A percentile compares a stretch with the other conserved stretches of the same genome.
Evolutionary conservation across 2,888 invertebrate genomes (phyloP).

Genomic region (Acanthococcus lagerstroemiae): DNA sequence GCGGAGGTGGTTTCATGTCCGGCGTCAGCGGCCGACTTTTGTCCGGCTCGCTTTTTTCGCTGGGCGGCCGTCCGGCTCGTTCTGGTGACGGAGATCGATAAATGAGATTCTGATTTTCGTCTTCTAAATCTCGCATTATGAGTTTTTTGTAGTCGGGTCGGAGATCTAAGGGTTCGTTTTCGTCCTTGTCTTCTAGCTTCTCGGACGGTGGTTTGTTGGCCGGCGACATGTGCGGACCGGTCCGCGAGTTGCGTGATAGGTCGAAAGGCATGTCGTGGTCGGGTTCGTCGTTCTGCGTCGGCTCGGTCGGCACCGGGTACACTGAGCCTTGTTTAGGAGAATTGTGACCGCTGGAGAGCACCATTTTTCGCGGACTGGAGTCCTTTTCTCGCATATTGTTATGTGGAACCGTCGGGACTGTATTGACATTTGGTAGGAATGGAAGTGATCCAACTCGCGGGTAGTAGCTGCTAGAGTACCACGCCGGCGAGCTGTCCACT

Average conservation of each 20-base stretch:
- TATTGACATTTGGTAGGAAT: constrained; percentile 23
- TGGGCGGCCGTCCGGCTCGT: constrained; percentile 31
- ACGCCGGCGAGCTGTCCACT: constrained; percentile 56
- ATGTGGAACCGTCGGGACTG: constrained; percentile 29
- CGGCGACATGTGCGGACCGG: constrained; percentile 39
- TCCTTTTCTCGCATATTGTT: constrained; percentile 82
- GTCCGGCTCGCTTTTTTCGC: neutral
- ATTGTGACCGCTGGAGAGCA: constrained; percentile 47
- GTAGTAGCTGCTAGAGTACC: constrained; percentile 42
- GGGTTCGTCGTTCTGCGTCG: constrained; percentile 6
- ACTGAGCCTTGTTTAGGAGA: constrained; percentile 66
- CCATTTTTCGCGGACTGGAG: constrained; percentile 81
- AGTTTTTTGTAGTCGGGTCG: constrained; percentile 73
- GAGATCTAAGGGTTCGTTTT: constrained; percentile 77
- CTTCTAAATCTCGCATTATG: constrained; percentile 53
- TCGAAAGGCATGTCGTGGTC: constrained; percentile 53
- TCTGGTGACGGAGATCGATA: constrained; percentile 39
- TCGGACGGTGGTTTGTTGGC: constrained; percentile 43
- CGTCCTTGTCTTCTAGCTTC: constrained; percentile 40
- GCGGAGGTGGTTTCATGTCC: constrained; percentile 25
- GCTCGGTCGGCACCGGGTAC: constrained; percentile 46
- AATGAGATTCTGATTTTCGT: constrained; percentile 78
- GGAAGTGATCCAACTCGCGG: constrained; percentile 45
- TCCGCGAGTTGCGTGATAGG: constrained; percentile 46
- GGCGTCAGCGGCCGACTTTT: constrained; percentile 34